These are phyloP conservation scores for Chymomyza procnemis DNA, from an alignment of 2,888 invertebrate genomes.

Conservation along the genomic window DNA sequence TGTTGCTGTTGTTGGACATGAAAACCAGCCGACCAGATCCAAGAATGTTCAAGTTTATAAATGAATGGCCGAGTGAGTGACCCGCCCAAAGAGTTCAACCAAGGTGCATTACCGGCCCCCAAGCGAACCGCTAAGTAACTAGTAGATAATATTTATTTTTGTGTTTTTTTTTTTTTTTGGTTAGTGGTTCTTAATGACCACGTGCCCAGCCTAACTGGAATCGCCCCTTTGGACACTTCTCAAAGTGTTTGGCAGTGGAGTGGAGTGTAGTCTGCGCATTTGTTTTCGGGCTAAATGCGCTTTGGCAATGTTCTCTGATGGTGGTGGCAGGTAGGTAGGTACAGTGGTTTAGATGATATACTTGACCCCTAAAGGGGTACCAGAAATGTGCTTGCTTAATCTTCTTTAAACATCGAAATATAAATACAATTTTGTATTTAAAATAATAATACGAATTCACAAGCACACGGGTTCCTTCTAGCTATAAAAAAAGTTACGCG, in stretches of 20 bases:
- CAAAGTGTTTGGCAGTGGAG: neutral
- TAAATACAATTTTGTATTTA: no score
- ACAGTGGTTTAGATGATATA: no score
- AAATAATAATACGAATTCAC: no score
- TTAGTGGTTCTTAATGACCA: slow-evolving; percentile 48
- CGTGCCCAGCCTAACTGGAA: slow-evolving; percentile 56
- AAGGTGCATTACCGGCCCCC: slow-evolving; percentile 50
- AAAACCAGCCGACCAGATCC: slow-evolving; percentile 54
- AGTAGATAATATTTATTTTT: no score
- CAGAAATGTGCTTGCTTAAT: no score
- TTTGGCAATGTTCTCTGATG: slow-evolving; percentile 55
- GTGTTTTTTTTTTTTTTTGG: no score
- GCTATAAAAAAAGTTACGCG: no score
- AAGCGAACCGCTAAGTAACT: neutral
- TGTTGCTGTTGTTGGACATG: slow-evolving; percentile 29
- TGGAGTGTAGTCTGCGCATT: neutral
- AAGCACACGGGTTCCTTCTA: no score
- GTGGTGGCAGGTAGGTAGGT: no score
- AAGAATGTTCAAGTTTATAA: slow-evolving; percentile 7
- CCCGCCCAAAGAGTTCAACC: slow-evolving; percentile 63
- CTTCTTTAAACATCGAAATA: no score
- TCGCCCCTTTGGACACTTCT: slow-evolving; percentile 17
- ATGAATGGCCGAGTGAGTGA: slow-evolving; percentile 37
- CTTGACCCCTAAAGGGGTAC: no score
- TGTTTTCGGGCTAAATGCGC: slow-evolving; percentile 57